Percentiles rank a stretch among this genome's conserved stretches.
Evolutionary conservation across 2,888 invertebrate genomes (phyloP).

Genomic region (Hartigia nigra): DNA sequence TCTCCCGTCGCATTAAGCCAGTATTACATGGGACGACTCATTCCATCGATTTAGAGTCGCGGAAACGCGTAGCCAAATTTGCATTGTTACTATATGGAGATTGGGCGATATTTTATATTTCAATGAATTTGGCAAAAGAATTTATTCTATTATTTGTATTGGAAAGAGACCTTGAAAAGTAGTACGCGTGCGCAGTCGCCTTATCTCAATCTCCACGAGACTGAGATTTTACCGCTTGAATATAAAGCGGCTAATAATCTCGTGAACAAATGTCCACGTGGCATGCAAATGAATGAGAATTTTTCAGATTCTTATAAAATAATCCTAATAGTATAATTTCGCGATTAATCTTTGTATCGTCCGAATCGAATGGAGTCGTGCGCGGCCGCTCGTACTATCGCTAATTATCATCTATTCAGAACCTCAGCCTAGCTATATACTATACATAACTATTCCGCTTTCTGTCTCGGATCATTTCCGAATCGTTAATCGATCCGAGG

Average conservation of each 20-base stretch:
- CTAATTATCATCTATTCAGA: not conserved
- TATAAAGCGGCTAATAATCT: conserved; percentile 54
- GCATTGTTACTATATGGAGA: not conserved
- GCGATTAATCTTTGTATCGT: conserved; percentile 57
- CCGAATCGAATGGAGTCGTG: conserved; percentile 33
- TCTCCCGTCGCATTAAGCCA: not conserved
- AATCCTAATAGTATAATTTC: conserved; percentile 57
- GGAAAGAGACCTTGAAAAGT: not conserved
- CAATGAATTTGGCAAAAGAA: not conserved
- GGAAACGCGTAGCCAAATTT: not conserved
- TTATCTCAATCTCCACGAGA: not conserved
- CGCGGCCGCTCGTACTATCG: conserved; percentile 15
- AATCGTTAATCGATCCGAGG: not conserved
- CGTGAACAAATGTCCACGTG: conserved; percentile 41
- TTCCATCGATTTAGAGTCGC: not conserved
- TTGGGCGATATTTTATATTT: not conserved
- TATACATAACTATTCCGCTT: not conserved
- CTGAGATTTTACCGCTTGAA: conserved; percentile 36
- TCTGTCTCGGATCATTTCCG: not conserved
- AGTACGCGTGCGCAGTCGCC: not conserved
- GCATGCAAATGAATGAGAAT: conserved; percentile 50
- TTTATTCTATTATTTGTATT: not conserved
- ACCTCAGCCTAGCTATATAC: not conserved
- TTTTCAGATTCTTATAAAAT: conserved; percentile 44
- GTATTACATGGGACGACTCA: not conserved